These are phyloP conservation scores for Pseudachorutes palmiensis DNA, from an alignment of 1,140 invertebrate genomes.

Conservation along the genomic window DNA sequence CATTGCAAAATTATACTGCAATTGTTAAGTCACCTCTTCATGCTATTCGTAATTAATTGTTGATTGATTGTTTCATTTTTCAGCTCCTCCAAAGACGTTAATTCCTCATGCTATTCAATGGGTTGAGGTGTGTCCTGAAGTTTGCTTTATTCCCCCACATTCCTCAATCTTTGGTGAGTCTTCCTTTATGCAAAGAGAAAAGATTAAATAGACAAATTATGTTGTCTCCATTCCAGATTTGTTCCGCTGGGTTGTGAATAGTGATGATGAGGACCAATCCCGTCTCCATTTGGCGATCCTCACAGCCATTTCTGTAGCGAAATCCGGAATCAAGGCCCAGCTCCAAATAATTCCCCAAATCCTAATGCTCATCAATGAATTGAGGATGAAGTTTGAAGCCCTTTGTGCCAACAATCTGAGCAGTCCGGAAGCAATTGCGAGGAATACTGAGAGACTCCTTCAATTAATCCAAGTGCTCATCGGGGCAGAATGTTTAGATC, in stretches of 20 bases:
- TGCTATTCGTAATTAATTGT: not conserved
- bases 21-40: not conserved
- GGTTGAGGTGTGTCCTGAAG: constrained; percentile 29
- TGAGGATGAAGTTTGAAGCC: constrained; percentile 20
- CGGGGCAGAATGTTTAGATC: constrained; percentile 27
- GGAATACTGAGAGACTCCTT: constrained; percentile 23
- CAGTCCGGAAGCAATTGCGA: not conserved
- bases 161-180: constrained; percentile 34
- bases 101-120: constrained; percentile 24
- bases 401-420: not conserved
- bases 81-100: constrained; percentile 25
- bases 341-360: constrained; percentile 34
- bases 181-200: not conserved
- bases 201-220: not conserved
- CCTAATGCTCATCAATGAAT: constrained; percentile 31
- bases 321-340: constrained; percentile 22
- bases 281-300: constrained; percentile 29
- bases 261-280: constrained; percentile 28
- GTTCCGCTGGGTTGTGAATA: constrained; percentile 28
- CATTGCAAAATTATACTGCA: constrained; percentile 24
- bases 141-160: constrained; percentile 34
- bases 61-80: constrained; percentile 6
- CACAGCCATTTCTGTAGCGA: constrained; percentile 22
- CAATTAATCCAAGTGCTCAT: constrained; percentile 35
- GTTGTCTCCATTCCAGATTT: constrained; percentile 24